Evolutionary conservation across 2,113 vertebrate genomes (phyloP), one percentile per base, ranked within the genome.

Genomic region (Synodontis membranacea): DNA sequence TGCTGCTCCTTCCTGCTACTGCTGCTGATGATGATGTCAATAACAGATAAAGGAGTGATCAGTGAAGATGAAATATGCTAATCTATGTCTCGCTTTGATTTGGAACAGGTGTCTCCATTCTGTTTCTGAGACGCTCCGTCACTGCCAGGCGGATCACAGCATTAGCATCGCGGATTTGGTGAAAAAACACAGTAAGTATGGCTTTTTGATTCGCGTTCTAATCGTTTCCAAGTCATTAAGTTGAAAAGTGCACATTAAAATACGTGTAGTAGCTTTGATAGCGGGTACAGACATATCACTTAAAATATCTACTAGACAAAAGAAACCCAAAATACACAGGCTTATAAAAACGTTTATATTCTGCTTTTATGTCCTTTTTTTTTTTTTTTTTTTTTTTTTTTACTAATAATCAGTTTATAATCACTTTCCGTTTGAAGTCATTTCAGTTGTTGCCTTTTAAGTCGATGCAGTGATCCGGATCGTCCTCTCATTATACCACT

Each of bases 71-170:
- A n/a, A 28, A 15, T 10, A 42, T 5, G 42, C 70, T 28, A 14
- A 48, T 48, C 1, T 0, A 9, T 78, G n/a, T 58, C n/a, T 87
- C 17, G 70, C 10, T 37, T 1, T 74, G 48, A 15, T 64, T 64
- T 89, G 39, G 9, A 39, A 48, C 88, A 99, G 98, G 90, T 89
- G 89, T 60, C 94, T 96, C 46, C 79, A 4, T 72, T 97, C 96
- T 54, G 95, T 97, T 3, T 83, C 96, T 84, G 95, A 93, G 82
- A 94, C 93, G 0, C 93, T 99, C 89, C 94, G 93, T 85, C 98
- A 99, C 88, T 99, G 97, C 93, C 90, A 92, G 42, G 66, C 86
- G 2, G 96, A 97, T 8, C 98, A 99, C 91, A 92, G 92, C 0
- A 91, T 98, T 89, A 91, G 90, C 82, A 84, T 99, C 11, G 91